Conservation (phyloP, 2,797 vertebrate genomes). For the Australoheros facetus region DNA sequence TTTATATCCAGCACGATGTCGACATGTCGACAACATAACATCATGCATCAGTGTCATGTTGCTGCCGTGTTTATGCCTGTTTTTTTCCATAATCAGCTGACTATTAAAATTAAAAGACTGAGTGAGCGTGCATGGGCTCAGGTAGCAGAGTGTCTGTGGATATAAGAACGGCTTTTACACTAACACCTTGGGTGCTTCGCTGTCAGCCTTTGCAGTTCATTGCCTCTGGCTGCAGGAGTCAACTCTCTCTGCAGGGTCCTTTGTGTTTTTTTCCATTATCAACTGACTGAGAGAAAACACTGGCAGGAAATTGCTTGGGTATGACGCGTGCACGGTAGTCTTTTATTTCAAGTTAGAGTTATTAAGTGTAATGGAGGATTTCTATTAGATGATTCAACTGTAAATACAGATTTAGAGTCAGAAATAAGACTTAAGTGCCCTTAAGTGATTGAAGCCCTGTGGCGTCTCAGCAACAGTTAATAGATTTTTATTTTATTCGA, state of each 20-base stretch:
- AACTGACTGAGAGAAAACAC: slow-evolving; percentile 25
- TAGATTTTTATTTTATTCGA: slow-evolving; percentile 17
- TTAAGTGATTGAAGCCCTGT: slow-evolving; percentile 14
- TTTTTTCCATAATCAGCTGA: slow-evolving; percentile 30
- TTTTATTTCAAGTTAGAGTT: slow-evolving; percentile 26
- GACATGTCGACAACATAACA: not conserved
- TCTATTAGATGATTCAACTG: slow-evolving; percentile 31
- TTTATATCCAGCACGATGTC: not conserved
- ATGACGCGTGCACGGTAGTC: slow-evolving; percentile 2
- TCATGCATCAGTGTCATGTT: slow-evolving; percentile 1
- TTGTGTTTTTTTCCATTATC: slow-evolving; percentile 36
- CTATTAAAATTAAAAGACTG: slow-evolving; percentile 36
- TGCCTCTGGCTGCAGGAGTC: slow-evolving; percentile 48
- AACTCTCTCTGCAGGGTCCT: slow-evolving; percentile 47
- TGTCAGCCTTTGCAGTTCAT: slow-evolving; percentile 52
- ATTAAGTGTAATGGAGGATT: slow-evolving; percentile 29
- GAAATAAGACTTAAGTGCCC: slow-evolving; percentile 16
- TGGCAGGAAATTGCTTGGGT: slow-evolving; percentile 15
- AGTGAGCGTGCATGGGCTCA: slow-evolving; percentile 20
- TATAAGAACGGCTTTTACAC: slow-evolving; percentile 31
- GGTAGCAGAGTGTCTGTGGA: slow-evolving; percentile 27
- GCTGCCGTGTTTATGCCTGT: not conserved
- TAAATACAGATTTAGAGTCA: slow-evolving; percentile 23
- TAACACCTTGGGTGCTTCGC: slow-evolving; percentile 42
- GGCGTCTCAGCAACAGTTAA: slow-evolving; percentile 4